Evolutionary conservation across 2,113 vertebrate genomes (phyloP), one percentile per base, ranked within the genome.

Genomic region (Toxotes chatareus): DNA sequence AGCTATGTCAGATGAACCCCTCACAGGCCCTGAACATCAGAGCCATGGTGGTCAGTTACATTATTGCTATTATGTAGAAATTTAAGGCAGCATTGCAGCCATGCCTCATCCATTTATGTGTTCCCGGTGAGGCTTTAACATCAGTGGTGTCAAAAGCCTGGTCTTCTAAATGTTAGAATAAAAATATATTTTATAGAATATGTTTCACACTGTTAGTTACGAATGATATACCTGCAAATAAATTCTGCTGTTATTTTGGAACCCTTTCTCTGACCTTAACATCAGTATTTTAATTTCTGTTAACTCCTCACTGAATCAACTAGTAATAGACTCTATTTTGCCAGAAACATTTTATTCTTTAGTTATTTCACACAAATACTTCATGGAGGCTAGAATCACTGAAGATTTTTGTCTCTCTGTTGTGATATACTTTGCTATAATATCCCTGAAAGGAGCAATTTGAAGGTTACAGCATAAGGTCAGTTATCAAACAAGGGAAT

Each of bases 1-100:
- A 97, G 90, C 93, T 99, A 0, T 99, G 98, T 86, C 98, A 97
- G 87, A 99, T 99, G 98, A 99, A 99, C 90, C 98, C 98, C 46
- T 97, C 97, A 17, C 97, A 99, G 79, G 97, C 98, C 9, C 95
- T 99, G 14, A 97, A 98, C 93, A 97, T 99, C 76, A 95, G 98
- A 77, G 97, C 98, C 71, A 99, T 99, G 98, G 98, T 97, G 98
- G 98, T 99, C 85, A 96, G 97, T 92, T 21, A 31, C 55, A 38
- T 47, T 64, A n/a, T 47, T 42, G 47, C 36, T 2, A 65, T 38
- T 4, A 38, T 5, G 7, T 5, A 38, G 36, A 38, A 44, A 12
- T 44, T 42, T 42, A 42, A 42, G 9, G 40, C 7, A 44, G 42
- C 12, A 13, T 44, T 11, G 42, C 42, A 13, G 1, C 7, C 42